phyloP scores from a whole-genome alignment of 92 coral and sea anemone species.

The Epizoanthus rinbou region DNA sequence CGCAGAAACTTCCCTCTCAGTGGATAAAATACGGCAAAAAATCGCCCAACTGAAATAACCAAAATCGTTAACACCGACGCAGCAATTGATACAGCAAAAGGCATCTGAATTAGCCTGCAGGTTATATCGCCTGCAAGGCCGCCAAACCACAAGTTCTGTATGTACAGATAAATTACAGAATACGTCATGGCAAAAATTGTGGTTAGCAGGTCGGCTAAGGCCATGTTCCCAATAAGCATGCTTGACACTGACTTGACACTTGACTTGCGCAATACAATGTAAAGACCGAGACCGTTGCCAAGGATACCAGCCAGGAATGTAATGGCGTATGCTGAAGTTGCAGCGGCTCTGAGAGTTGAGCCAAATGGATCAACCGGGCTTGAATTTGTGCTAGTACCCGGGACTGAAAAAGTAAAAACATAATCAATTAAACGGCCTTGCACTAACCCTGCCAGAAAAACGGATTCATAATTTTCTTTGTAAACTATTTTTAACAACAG shows the following conservation, averaged over 20 bases:
- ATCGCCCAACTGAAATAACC: constrained; percentile 48
- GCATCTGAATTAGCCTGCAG: constrained; percentile 23
- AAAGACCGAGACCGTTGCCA: constrained; percentile 55
- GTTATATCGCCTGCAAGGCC: constrained; percentile 43
- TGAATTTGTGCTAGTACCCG: not conserved
- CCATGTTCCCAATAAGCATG: constrained; percentile 58
- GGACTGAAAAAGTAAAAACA: not conserved
- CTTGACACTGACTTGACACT: constrained; percentile 28
- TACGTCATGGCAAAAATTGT: constrained; percentile 46
- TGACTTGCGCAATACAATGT: constrained; percentile 33
- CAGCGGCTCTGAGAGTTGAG: constrained; percentile 7
- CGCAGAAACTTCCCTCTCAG: constrained; percentile 37
- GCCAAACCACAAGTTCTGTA: constrained; percentile 44
- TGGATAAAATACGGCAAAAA: constrained; percentile 53
- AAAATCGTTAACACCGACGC: constrained; percentile 55
- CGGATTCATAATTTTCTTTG: too few relatives aligned
- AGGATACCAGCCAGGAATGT: constrained; percentile 34
- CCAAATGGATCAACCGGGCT: constrained; percentile 5
- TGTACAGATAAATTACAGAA: constrained; percentile 25
- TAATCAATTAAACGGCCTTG: too few relatives aligned
- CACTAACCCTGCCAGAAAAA: too few relatives aligned
- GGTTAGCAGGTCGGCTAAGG: constrained; percentile 52
- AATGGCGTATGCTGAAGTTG: constrained; percentile 41
- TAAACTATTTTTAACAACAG: too few relatives aligned
- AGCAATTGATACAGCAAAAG: constrained; percentile 39